These are phyloP conservation scores for Acromyrmex heyeri DNA, from an alignment of 1,140 invertebrate species.

Conservation along the genomic window DNA sequence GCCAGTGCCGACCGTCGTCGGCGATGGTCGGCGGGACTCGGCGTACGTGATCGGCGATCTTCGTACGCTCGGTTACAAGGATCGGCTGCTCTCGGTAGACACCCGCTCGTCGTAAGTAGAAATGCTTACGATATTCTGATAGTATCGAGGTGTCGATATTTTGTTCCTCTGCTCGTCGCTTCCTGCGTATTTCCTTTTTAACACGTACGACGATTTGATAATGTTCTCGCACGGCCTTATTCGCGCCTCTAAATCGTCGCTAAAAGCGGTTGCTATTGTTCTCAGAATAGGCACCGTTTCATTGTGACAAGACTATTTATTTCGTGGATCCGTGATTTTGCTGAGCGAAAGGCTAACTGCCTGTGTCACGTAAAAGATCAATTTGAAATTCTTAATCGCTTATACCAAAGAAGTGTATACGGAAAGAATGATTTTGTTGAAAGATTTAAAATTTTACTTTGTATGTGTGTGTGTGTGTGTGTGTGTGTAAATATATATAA, in stretches of 20 bases:
- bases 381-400: not conserved
- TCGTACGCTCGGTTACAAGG: constrained; percentile 24
- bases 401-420: not conserved
- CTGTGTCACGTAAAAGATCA: not conserved
- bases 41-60: constrained; percentile 20
- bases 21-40: constrained; percentile 14
- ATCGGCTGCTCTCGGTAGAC: constrained; percentile 25
- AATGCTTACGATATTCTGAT: constrained; percentile 16
- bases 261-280: constrained; percentile 22
- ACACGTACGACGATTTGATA: not conserved
- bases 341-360: not conserved
- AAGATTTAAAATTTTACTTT: too few relatives aligned
- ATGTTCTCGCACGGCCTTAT: constrained; percentile 8
- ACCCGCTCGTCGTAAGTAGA: constrained; percentile 14
- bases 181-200: not conserved
- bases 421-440: too few relatives aligned
- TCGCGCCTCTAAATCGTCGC: not conserved
- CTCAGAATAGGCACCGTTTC: not conserved
- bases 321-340: not conserved
- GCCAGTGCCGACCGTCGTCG: constrained; percentile 34
- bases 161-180: constrained; percentile 20
- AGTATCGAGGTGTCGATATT: constrained; percentile 13
- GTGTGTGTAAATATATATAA: too few relatives aligned
- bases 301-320: constrained; percentile 4
- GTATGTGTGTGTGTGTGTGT: too few relatives aligned